Evolutionary conservation across 2,888 invertebrate genomes (phyloP), one percentile per base, ranked within the genome.

Genomic region (Catocala fraxini): DNA sequence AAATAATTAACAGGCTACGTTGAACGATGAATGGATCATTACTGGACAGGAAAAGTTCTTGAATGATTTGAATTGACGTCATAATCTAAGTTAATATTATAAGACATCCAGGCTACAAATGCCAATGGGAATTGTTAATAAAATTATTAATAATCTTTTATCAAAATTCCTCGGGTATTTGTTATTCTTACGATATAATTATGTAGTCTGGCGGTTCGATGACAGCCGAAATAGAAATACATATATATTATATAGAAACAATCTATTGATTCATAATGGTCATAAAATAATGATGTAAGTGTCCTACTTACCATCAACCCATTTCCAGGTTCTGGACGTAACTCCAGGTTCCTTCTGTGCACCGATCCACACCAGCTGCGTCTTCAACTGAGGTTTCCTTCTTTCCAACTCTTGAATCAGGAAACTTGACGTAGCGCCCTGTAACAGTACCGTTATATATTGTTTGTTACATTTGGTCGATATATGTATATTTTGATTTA

Each of bases 331-430:
- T 68, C 97, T 95, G 0, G 97, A 96, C 0, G 97, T 97, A 61
- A 97, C 95, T 34, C 97, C 96, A 0, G 98, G 97, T 79, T 98
- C 98, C 79, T 98, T 97, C 81, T 97, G 97, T 0, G 98, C 98
- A 0, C 98, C 98, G 71, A 98, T 97, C 98, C 98, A 98, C 3
- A 98, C 97, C 64, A 98, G 91, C 82, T 98, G 97, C 0, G 98
- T 97, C 86, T 97, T 97, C 43, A 98, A 88, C 65, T 96, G 96
- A 0, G 96, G 94, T 84, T 97, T 98, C 54, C 97, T 94, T 58
- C 97, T 94, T 81, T 98, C 98, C 75, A 98, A 90, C 88, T 98
- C 97, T 71, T 97, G 96, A 60, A 96, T 93, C 52, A 98, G 95
- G 81, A 96, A 97, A 56, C 95, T 95, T 9, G 96, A 95, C 0